These are phyloP conservation scores for Sorex fumeus DNA, from an alignment of 2,113 vertebrate species.

Conservation along the genomic window DNA sequence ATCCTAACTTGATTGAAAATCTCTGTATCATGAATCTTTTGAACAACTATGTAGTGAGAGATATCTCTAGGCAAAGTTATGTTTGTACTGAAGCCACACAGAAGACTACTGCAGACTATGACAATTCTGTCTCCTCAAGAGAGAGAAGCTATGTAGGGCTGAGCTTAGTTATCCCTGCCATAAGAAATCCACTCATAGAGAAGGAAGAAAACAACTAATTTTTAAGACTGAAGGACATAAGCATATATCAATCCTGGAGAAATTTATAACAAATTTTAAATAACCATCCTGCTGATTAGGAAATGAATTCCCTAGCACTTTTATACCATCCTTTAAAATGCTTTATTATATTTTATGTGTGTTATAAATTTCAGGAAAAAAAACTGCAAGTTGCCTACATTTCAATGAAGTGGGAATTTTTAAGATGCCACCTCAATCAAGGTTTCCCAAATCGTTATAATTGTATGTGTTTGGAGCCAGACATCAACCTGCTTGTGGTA, in stretches of 20 bases:
- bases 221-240: background rate
- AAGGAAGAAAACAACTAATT: background rate
- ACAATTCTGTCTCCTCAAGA: conserved; percentile 6
- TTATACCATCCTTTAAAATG: conserved; percentile 25
- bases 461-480: conserved; percentile 1
- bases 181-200: background rate
- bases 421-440: conserved; percentile 9
- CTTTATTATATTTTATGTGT: conserved; percentile 29
- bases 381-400: conserved; percentile 11
- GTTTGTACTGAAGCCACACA: conserved; percentile 52
- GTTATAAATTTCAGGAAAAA: conserved; percentile 39
- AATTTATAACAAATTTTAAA: conserved; percentile 54
- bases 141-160: conserved; percentile 1
- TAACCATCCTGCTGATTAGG: background rate
- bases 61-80: conserved; percentile 7
- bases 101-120: background rate
- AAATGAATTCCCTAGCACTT: background rate
- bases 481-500: background rate
- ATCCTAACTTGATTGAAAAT: conserved; percentile 13
- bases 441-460: background rate
- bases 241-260: background rate
- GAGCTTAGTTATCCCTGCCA: conserved; percentile 33
- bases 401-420: conserved; percentile 32
- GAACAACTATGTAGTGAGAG: background rate
- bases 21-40: conserved; percentile 8